Conservation (phyloP, 2,888 invertebrate species). For the Sclerodermus sp. region DNA sequence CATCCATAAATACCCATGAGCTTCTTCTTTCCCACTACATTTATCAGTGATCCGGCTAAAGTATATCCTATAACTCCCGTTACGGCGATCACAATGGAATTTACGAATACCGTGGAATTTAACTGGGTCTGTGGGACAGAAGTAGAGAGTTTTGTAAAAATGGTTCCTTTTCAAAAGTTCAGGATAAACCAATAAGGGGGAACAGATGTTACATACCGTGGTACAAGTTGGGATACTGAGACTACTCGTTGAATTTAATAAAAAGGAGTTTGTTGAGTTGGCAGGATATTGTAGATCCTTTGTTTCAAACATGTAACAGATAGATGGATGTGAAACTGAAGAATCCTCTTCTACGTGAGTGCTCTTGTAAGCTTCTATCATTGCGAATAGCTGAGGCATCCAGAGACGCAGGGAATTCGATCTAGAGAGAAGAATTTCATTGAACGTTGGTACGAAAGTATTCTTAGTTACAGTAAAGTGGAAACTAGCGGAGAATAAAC, state of each 20-base stretch:
- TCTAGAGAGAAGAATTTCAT: slow-evolving; percentile 54
- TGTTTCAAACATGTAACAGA: slow-evolving; percentile 34
- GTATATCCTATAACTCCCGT: slow-evolving; percentile 67
- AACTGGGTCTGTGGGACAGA: slow-evolving; percentile 58
- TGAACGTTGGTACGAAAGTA: neutral
- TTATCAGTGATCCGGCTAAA: slow-evolving; percentile 63
- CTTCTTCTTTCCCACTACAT: slow-evolving; percentile 60
- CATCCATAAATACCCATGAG: slow-evolving; percentile 64
- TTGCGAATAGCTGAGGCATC: slow-evolving; percentile 84
- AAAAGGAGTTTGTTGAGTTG: neutral
- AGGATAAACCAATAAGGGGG: no score
- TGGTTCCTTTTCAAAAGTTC: neutral
- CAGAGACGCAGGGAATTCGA: slow-evolving; percentile 83
- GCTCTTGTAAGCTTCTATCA: slow-evolving; percentile 60
- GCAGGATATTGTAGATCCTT: neutral
- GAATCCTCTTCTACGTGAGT: slow-evolving; percentile 31
- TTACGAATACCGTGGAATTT: slow-evolving; percentile 66
- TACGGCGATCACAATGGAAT: slow-evolving; percentile 69
- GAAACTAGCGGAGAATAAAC: no score
- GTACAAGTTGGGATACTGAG: neutral
- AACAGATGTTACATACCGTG: no score
- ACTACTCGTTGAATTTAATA: neutral
- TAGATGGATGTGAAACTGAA: neutral
- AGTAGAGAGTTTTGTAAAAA: neutral
- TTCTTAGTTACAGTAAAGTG: no score